Conservation (phyloP, 2,888 invertebrate species). For the Drosophila sordidapex region DNA sequence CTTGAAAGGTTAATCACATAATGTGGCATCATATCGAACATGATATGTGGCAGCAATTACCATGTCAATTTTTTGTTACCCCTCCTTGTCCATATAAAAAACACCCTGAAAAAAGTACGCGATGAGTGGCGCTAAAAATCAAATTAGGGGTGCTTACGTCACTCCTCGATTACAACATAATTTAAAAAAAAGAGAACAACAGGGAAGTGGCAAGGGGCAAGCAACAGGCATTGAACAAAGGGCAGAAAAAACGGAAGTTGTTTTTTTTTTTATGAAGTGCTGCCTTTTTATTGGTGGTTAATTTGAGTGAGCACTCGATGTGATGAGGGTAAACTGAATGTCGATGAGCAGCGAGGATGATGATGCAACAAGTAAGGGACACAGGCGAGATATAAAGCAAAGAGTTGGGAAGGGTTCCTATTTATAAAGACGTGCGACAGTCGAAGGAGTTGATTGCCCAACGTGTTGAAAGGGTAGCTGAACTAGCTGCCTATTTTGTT, state of each 20-base stretch:
- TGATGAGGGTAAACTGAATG: slow-evolving; percentile 72
- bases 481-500: slow-evolving; percentile 6
- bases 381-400: slow-evolving; percentile 16
- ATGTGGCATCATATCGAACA: slow-evolving; percentile 45
- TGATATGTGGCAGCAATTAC: slow-evolving; percentile 56
- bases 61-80: slow-evolving; percentile 53
- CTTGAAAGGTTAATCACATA: slow-evolving; percentile 55
- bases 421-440: slow-evolving; percentile 49
- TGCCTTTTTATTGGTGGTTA: slow-evolving; percentile 82
- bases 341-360: slow-evolving; percentile 26
- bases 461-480: slow-evolving; percentile 69
- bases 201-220: slow-evolving; percentile 37
- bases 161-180: slow-evolving; percentile 76
- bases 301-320: slow-evolving; percentile 72
- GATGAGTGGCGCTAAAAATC: slow-evolving; percentile 81
- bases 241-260: slow-evolving; percentile 74
- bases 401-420: slow-evolving; percentile 57
- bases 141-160: slow-evolving; percentile 76
- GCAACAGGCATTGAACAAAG: slow-evolving; percentile 58
- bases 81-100: slow-evolving; percentile 55
- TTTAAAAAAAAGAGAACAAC: slow-evolving; percentile 59
- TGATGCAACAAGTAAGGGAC: slow-evolving; percentile 66
- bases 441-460: slow-evolving; percentile 61
- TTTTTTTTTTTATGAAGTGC: slow-evolving; percentile 75
- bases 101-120: slow-evolving; percentile 51